These are phyloP conservation scores for Threskiornis aethiopicus DNA, from an alignment of 2,797 vertebrate genomes.

Conservation along the genomic window DNA sequence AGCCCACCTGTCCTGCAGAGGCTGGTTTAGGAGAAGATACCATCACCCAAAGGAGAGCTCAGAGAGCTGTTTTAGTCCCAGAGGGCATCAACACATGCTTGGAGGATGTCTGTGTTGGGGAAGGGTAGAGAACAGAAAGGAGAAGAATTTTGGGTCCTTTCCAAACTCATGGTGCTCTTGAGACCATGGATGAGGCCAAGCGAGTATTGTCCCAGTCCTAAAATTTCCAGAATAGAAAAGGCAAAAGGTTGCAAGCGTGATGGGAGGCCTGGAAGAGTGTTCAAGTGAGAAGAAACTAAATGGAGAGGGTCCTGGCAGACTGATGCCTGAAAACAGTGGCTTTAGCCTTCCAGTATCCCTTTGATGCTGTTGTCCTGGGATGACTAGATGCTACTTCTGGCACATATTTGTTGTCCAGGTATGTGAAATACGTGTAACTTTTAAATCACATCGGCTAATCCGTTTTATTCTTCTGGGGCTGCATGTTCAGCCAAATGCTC, in stretches of 20 bases:
- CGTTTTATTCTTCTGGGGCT: background rate
- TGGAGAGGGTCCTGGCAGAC: background rate
- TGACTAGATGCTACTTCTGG: background rate
- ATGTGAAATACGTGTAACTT: fast-evolving
- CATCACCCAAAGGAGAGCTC: background rate
- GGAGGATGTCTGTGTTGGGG: background rate
- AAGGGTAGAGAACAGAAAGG: background rate
- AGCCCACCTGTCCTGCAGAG: background rate
- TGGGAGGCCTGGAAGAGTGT: background rate
- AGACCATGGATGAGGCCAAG: background rate
- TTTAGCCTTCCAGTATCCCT: background rate
- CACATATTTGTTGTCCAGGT: background rate
- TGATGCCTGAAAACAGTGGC: fast-evolving
- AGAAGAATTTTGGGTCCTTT: background rate
- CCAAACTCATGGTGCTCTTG: background rate
- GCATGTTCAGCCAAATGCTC: fast-evolving
- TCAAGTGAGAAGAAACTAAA: background rate
- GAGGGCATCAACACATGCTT: fast-evolving
- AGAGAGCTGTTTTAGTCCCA: background rate
- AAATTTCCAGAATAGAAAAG: background rate
- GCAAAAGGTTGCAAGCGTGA: fast-evolving
- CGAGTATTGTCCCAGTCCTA: background rate
- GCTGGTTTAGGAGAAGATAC: background rate
- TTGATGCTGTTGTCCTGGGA: background rate
- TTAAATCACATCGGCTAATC: fast-evolving